Evolutionary conservation across 2,797 vertebrate species (phyloP), one percentile per base, ranked within the genome.

Genomic region (Ciconia nigra): DNA sequence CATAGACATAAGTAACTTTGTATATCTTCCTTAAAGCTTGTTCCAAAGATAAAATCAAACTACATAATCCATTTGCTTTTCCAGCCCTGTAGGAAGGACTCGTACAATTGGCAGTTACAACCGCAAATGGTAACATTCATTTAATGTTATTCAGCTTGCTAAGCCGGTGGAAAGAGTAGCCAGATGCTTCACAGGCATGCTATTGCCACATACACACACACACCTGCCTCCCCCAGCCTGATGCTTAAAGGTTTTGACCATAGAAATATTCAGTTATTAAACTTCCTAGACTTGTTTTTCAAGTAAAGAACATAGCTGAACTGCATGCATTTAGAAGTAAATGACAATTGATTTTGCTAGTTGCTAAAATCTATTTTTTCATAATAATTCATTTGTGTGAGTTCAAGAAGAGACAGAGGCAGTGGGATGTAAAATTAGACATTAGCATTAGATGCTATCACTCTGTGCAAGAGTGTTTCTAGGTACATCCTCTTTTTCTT

Each of bases 381-480:
- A 0, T 42, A 72, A 42, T 42, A 0, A 35, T 44, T 81, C 4
- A 35, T 44, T 81, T 3, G 0, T 47, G 7, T 44, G 49, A 47
- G 13, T 67, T 86, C 49, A 69, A 72, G 44, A 54, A 70, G 63
- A 65, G 37, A 35, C 13, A 51, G 39, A 83, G n/a, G 47, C 26
- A 73, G 19, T n/a, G 12, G 22, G 52, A 78, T 4, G 4, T 55
- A 44, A 71, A 76, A 80, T 29, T 0, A 63, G 26, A 55, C 11
- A 7, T 37, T 26, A 67, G 12, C 12, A 24, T 83, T 54, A 63
- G 21, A 12, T 63, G 11, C 22, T 46, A 3, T 62, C 11, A n/a
- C 33, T 55, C 29, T 13, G 17, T 24, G 29, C 39, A 73, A 20
- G 28, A 57, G 3, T 13, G 10, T 54, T 88, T 77, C 26, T 49